Evolutionary conservation across 2,113 vertebrate genomes (phyloP).

Genomic region (Candoia aspera): DNA sequence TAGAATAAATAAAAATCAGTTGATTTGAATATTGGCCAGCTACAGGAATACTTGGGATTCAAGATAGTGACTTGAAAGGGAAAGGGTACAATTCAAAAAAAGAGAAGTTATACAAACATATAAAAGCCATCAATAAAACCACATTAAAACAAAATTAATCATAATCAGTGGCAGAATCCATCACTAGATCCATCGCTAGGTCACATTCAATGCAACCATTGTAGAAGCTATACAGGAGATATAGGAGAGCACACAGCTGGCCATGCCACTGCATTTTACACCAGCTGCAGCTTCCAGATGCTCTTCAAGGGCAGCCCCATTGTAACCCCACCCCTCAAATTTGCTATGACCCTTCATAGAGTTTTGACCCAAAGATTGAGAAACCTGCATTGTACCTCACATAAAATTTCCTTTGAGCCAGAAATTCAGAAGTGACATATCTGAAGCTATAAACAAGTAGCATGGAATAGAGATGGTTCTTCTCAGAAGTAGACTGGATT

Average conservation of each 20-base stretch:
- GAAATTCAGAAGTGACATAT: not conserved
- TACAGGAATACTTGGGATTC: not conserved
- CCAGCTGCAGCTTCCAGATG: too few relatives aligned
- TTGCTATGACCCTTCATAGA: not conserved
- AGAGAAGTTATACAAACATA: too few relatives aligned
- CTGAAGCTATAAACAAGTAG: not conserved
- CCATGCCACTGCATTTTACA: too few relatives aligned
- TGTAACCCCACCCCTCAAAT: not conserved
- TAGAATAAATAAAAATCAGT: not conserved
- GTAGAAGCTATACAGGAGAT: too few relatives aligned
- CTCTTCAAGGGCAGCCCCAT: not conserved
- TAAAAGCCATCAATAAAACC: too few relatives aligned
- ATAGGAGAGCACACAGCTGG: too few relatives aligned
- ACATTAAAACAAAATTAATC: too few relatives aligned
- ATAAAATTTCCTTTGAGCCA: not conserved
- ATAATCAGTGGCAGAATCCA: too few relatives aligned
- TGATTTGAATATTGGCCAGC: not conserved
- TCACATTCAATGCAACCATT: too few relatives aligned
- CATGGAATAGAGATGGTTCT: not conserved
- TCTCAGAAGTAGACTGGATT: not conserved
- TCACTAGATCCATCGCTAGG: too few relatives aligned
- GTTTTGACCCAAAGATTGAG: not conserved
- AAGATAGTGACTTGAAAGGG: not conserved
- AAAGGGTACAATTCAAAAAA: not conserved
- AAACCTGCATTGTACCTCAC: not conserved